Conservation (phyloP, 2,888 invertebrate species). For the Aphidoletes aphidimyza region DNA sequence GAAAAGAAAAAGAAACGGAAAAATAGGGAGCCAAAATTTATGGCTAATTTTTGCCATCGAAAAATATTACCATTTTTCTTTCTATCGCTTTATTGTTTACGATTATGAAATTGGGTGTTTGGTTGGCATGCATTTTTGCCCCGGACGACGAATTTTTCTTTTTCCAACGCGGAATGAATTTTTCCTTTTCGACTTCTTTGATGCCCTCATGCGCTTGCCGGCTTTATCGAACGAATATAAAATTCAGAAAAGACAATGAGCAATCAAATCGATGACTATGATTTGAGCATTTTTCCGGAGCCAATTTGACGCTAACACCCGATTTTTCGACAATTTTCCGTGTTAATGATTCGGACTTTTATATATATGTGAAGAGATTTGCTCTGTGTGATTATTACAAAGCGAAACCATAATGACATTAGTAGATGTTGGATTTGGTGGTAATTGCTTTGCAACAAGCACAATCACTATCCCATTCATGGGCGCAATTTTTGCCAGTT, state of each 20-base stretch:
- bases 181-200: too few relatives aligned
- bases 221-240: too few relatives aligned
- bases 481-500: neutral
- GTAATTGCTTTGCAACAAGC: slow-evolving; percentile 9
- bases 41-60: neutral
- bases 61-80: neutral
- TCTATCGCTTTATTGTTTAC: neutral
- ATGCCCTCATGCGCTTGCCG: too few relatives aligned
- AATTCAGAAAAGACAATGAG: too few relatives aligned
- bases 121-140: too few relatives aligned
- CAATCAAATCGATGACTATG: too few relatives aligned
- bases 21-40: neutral
- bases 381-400: neutral
- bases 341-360: too few relatives aligned
- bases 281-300: neutral
- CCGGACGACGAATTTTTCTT: too few relatives aligned
- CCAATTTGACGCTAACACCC: neutral
- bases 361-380: too few relatives aligned
- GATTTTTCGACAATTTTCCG: too few relatives aligned
- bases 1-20: neutral
- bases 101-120: too few relatives aligned
- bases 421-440: neutral
- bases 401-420: neutral
- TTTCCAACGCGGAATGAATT: too few relatives aligned
- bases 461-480: neutral